These are phyloP conservation scores for Petroica traversi DNA, from an alignment of 2,113 vertebrate species.

Conservation along the genomic window DNA sequence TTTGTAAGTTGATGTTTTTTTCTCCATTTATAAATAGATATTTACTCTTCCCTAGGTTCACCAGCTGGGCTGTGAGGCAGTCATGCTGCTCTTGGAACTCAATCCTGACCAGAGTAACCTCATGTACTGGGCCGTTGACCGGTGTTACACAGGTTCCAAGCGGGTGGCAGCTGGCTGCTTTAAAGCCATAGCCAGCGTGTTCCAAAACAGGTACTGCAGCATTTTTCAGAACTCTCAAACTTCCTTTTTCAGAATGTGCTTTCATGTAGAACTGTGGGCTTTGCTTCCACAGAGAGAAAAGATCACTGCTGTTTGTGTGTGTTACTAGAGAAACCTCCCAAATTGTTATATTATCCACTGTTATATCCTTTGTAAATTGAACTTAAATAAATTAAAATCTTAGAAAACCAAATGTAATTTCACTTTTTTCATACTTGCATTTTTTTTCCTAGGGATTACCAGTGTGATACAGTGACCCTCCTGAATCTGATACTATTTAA, in stretches of 20 bases:
- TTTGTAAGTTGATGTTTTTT: neutral
- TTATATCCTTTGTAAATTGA: neutral
- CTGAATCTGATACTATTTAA: constrained; percentile 98
- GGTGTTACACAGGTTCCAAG: constrained; percentile 94
- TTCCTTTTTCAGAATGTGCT: neutral
- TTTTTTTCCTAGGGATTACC: constrained; percentile 89
- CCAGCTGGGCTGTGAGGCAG: constrained; percentile 95
- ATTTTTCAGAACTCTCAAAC: neutral
- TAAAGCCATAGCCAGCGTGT: constrained; percentile 94
- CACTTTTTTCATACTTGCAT: neutral
- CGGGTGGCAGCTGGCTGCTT: constrained; percentile 95
- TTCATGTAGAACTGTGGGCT: neutral
- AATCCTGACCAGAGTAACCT: constrained; percentile 99
- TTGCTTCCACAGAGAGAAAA: neutral
- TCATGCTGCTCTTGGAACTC: constrained; percentile 93
- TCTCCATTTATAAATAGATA: neutral
- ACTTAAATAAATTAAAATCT: neutral
- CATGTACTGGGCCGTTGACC: constrained; percentile 98
- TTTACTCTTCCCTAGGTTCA: constrained; percentile 81
- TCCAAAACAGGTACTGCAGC: constrained; percentile 90
- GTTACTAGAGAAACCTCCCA: neutral
- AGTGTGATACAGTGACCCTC: constrained; percentile 97
- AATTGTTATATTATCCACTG: neutral
- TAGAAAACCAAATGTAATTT: neutral
- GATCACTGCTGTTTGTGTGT: neutral